Conservation (phyloP, 2,113 vertebrate genomes). For the Dryoscopus gambensis region DNA sequence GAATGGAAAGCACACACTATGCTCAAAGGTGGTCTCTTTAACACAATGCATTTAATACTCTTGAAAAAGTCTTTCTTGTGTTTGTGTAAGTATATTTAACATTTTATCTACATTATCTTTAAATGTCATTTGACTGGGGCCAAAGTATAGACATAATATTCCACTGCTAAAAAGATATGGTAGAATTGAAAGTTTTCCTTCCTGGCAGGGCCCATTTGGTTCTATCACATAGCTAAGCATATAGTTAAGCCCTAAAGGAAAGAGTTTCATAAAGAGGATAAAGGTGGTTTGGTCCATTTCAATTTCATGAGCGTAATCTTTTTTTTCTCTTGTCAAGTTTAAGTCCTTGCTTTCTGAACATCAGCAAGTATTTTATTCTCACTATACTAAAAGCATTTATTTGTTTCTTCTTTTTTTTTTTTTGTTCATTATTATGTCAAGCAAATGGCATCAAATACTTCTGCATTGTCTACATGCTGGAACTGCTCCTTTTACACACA, state of each 20-base stretch:
- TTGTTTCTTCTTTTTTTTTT: background rate
- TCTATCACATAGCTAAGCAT: background rate
- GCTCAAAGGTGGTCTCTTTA: background rate
- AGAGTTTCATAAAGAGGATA: background rate
- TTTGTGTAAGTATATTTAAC: background rate
- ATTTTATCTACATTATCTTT: background rate
- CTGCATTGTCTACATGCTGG: background rate
- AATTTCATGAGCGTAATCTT: background rate
- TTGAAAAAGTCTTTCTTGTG: background rate
- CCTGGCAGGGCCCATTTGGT: background rate
- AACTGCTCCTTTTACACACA: background rate
- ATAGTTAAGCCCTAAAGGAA: background rate
- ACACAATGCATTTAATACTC: background rate
- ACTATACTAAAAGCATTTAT: background rate
- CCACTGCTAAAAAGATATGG: rapidly evolving
- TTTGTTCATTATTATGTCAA: background rate
- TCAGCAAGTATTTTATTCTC: background rate
- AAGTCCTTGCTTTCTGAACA: background rate
- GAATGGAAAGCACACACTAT: background rate
- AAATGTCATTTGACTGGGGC: background rate
- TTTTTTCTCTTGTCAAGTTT: background rate
- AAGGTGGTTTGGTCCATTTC: background rate
- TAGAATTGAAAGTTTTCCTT: background rate
- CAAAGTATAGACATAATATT: background rate
- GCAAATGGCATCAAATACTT: background rate